Conservation (phyloP, 2,888 invertebrate species). For the Drosophila mimetica region DNA sequence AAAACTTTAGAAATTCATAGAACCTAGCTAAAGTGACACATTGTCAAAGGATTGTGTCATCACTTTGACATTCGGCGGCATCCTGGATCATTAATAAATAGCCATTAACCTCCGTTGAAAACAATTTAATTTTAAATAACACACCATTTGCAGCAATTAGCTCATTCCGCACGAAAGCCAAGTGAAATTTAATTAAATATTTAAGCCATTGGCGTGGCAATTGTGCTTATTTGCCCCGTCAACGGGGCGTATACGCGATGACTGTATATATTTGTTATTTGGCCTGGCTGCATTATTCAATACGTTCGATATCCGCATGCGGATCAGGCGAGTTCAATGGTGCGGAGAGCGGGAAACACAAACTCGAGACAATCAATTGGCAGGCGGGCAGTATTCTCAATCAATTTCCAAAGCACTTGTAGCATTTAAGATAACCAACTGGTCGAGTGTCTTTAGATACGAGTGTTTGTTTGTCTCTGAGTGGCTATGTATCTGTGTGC, state of each 20-base stretch:
- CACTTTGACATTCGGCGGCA: background rate
- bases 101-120: conserved; percentile 8
- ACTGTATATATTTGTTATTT: conserved; percentile 33
- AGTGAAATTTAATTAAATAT: conserved; percentile 25
- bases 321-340: conserved; percentile 30
- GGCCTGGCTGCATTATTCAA: conserved; percentile 59
- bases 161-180: conserved; percentile 17
- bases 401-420: conserved; percentile 62
- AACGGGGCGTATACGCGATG: conserved; percentile 20
- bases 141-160: conserved; percentile 17
- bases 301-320: conserved; percentile 20
- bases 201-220: conserved; percentile 26
- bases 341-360: conserved; percentile 33
- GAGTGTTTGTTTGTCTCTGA: conserved; percentile 15
- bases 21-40: background rate
- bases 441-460: background rate
- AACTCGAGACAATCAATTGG: conserved; percentile 34
- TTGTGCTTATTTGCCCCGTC: conserved; percentile 18
- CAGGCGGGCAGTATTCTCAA: conserved; percentile 46
- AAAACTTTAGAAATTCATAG: background rate
- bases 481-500: background rate
- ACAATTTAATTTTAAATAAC: conserved; percentile 15
- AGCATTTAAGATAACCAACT: conserved; percentile 50
- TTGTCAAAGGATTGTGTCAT: conserved; percentile 12
- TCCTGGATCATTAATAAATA: conserved; percentile 8